Percentiles rank a stretch among this genome's conserved stretches.
Evolutionary conservation across 2,797 vertebrate genomes (phyloP).

Genomic region (Eremophila alpestris): DNA sequence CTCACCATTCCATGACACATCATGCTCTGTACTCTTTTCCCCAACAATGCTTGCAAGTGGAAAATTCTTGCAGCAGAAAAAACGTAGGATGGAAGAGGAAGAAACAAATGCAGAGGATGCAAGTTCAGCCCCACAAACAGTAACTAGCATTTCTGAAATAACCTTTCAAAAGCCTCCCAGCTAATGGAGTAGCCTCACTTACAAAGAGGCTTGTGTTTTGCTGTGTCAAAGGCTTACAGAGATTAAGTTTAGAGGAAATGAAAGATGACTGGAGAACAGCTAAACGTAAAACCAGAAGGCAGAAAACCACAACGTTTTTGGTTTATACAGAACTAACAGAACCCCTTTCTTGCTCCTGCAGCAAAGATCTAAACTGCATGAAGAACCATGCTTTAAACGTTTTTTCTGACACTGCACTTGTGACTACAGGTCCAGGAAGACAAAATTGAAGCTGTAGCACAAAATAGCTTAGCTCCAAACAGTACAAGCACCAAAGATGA

Average conservation of each 20-base stretch:
- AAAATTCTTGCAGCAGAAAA: neutral
- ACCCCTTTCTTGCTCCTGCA: neutral
- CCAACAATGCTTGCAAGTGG: neutral
- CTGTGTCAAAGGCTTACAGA: neutral
- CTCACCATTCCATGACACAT: neutral
- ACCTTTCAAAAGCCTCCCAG: neutral
- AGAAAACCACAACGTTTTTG: neutral
- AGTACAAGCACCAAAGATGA: neutral
- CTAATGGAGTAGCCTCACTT: neutral
- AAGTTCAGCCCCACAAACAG: neutral
- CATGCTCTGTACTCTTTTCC: neutral
- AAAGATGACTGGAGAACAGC: neutral
- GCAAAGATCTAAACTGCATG: neutral
- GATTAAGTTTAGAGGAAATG: neutral
- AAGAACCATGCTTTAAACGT: neutral
- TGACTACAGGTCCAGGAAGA: neutral
- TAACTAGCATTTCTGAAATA: neutral
- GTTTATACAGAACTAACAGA: neutral
- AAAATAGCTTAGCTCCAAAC: neutral
- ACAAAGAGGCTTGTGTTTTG: neutral
- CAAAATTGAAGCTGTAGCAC: neutral
- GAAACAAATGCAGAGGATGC: neutral
- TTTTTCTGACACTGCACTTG: neutral
- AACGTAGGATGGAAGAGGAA: neutral
- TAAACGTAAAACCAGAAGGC: neutral